phyloP scores from a whole-genome alignment of 2,888 invertebrate genomes.

The Tuta absoluta region DNA sequence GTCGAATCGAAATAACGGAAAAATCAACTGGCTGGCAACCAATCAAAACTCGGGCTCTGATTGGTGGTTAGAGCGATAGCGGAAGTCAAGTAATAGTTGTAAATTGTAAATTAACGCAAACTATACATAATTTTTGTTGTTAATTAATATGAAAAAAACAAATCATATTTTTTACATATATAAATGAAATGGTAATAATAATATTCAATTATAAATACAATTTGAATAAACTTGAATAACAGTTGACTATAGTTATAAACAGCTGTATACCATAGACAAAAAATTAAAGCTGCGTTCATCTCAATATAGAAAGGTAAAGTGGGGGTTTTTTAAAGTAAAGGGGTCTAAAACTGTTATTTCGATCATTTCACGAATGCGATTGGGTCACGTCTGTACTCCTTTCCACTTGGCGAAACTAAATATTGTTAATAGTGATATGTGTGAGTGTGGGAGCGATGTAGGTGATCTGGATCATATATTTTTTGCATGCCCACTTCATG shows the following conservation, averaged over 20 bases:
- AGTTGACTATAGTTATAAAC: not conserved
- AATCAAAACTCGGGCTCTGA: conserved; percentile 19
- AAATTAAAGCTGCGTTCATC: conserved; percentile 9
- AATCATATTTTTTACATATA: not conserved
- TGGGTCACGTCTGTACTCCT: no score
- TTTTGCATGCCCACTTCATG: no score
- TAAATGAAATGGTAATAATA: not conserved
- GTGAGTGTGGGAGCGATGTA: no score
- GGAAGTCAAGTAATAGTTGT: conserved; percentile 28
- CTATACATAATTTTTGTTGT: not conserved
- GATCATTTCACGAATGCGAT: no score
- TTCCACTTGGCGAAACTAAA: no score
- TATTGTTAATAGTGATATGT: no score
- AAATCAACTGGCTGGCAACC: conserved; percentile 9
- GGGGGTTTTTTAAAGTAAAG: not conserved
- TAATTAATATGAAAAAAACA: not conserved
- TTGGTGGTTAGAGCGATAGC: conserved; percentile 25
- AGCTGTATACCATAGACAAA: conserved; percentile 16
- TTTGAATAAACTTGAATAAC: not conserved
- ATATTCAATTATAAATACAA: not conserved
- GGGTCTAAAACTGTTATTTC: no score
- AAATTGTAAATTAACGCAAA: not conserved
- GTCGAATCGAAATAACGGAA: conserved; percentile 25
- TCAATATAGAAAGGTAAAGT: not conserved
- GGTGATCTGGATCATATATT: no score